Base-by-base conservation (phyloP, 2,113 vertebrate species). In the Xenopus laevis region DNA sequence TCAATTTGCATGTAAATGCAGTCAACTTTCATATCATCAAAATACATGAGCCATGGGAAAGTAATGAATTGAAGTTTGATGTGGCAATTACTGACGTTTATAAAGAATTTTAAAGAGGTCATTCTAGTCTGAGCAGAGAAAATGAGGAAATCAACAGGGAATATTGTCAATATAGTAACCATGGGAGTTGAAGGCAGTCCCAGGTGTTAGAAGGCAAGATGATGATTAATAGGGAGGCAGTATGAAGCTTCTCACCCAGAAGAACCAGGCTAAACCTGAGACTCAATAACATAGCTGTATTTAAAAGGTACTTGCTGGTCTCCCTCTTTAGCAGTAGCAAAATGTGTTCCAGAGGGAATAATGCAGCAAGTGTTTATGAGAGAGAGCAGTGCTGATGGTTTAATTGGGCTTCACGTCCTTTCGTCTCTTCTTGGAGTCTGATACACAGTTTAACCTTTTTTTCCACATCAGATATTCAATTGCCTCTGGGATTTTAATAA, bases 21-120 rank as follows among this genome's bases (percentile, higher is more conserved):
- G 93, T 97, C 96, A 97, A 97, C 93, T 98, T 97, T 98, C 95
- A 96, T 99, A 97, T 98, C 96, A 97, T 99, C 95, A 98, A 97
- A 98, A 98, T 95, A 96, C 95, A 96, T 94, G 93, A 98, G 92
- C 92, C 89, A 89, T 85, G 85, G 84, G 85, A 92, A 94, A 94
- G 91, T 93, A 93, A 95, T 94, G 91, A 92, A 93, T 93, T 94
- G 94, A 93, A 93, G 90, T 94, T 93, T 94, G 92, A 95, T 91
- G 89, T 88, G 13, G 91, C 94, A 95, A 95, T 96, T 97, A 96
- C 86, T 90, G 91, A 91, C 91, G 89, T 94, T 95, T 94, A 95
- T 95, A 92, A 94, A 91, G 91, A 93, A 93, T 94, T 95, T 94
- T 93, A 92, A 91, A 93, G 93, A 93, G 92, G 92, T 96, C 93